Evolutionary conservation across 2,113 vertebrate genomes (phyloP).

Genomic region (Pomatorhinus ruficollis): DNA sequence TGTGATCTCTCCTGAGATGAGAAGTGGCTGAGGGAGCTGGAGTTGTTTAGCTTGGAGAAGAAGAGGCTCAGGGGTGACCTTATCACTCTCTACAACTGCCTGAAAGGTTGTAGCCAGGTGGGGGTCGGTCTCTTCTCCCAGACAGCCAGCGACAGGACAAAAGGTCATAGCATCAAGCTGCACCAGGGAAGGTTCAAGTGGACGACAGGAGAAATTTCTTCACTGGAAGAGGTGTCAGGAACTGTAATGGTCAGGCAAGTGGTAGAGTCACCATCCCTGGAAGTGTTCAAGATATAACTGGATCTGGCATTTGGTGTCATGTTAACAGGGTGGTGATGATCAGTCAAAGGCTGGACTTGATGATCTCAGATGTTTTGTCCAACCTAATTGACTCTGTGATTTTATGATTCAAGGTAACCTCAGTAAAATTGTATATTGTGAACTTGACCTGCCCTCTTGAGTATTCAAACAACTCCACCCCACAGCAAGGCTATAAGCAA

Average conservation of each 20-base stretch:
- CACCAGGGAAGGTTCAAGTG: neutral
- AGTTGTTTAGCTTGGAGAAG: neutral
- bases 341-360: neutral
- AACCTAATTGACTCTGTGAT: neutral
- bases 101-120: neutral
- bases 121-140: rapidly evolving
- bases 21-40: neutral
- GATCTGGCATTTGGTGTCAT: neutral
- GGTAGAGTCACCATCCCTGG: neutral
- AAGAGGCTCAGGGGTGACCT: neutral
- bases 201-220: neutral
- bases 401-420: neutral
- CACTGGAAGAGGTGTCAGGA: neutral
- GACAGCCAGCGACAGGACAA: neutral
- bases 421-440: neutral
- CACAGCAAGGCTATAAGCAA: neutral
- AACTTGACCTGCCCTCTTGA: neutral
- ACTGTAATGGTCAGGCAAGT: neutral
- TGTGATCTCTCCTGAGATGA: neutral
- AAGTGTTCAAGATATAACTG: neutral
- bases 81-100: neutral
- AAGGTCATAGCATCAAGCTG: neutral
- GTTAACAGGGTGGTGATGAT: neutral
- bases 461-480: neutral
- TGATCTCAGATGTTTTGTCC: neutral